Conservation (phyloP, 2,888 invertebrate genomes). For the Myopa testacea region DNA sequence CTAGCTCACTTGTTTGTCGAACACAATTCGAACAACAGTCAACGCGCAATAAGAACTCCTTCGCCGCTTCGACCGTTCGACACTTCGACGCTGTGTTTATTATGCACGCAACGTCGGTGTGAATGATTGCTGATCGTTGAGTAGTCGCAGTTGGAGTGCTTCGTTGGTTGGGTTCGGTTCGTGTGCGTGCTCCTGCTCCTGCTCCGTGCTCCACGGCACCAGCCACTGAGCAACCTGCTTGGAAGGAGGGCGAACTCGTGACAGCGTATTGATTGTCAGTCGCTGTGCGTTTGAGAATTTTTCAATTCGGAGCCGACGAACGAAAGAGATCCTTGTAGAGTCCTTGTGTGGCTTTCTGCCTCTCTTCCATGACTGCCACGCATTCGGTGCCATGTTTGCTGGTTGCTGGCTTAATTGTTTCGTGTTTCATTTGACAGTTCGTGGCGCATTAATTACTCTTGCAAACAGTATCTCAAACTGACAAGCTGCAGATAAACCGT, state of each 20-base stretch:
- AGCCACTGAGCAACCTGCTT: neutral
- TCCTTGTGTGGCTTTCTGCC: neutral
- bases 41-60: neutral
- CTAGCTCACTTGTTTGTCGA: neutral
- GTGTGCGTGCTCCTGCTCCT: neutral
- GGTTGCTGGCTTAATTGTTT: constrained; percentile 30
- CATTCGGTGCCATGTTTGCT: constrained; percentile 9
- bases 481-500: constrained; percentile 22
- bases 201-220: no score
- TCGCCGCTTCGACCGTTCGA: neutral
- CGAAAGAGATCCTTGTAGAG: neutral
- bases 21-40: neutral
- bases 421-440: constrained; percentile 33
- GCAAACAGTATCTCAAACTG: constrained; percentile 23
- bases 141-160: constrained; percentile 19
- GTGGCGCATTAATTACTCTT: constrained; percentile 31
- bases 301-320: constrained; percentile 22
- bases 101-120: constrained; percentile 32
- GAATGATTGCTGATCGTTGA: constrained; percentile 38
- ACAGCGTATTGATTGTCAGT: constrained; percentile 34
- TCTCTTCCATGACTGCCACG: neutral
- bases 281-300: constrained; percentile 34
- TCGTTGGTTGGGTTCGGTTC: no score
- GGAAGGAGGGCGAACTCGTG: neutral
- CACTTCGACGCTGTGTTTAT: neutral